Conservation (phyloP, 2,113 vertebrate genomes). For the Coryphaenoides rupestris region DNA sequence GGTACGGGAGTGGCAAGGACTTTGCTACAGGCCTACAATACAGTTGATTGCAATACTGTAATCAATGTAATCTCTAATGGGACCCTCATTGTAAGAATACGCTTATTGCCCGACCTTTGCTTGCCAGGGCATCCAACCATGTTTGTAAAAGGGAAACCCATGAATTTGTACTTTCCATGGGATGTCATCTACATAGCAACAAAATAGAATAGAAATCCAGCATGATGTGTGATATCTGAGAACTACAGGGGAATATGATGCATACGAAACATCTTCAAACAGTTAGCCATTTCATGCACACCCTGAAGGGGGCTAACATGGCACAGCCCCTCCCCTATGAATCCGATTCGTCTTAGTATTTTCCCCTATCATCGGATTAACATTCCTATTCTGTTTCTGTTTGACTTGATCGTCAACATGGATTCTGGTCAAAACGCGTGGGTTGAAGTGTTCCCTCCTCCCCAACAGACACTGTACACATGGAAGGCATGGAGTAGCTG, state of each 20-base stretch:
- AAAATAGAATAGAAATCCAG: no score
- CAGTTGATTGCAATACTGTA: no score
- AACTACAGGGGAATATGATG: constrained; percentile 46
- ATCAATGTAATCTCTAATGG: no score
- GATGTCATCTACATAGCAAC: no score
- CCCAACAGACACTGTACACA: no score
- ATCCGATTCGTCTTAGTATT: constrained; percentile 60
- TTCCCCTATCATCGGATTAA: constrained; percentile 60
- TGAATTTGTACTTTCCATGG: neutral
- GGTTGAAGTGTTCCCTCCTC: neutral
- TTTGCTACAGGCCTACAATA: no score
- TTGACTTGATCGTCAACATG: constrained; percentile 60
- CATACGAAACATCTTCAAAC: constrained; percentile 58
- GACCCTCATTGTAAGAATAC: no score
- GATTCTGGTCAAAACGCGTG: constrained; percentile 49
- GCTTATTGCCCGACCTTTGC: no score
- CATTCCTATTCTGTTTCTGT: constrained; percentile 71
- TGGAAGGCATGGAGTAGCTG: no score
- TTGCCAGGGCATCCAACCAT: no score
- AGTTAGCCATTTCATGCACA: constrained; percentile 34
- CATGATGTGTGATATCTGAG: neutral
- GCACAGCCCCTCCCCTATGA: constrained; percentile 50
- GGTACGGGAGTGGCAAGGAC: no score
- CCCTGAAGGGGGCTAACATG: constrained; percentile 39
- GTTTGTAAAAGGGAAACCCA: no score